Evolutionary conservation across 2,113 vertebrate species (phyloP).

Genomic region (Oryzias curvinotus): DNA sequence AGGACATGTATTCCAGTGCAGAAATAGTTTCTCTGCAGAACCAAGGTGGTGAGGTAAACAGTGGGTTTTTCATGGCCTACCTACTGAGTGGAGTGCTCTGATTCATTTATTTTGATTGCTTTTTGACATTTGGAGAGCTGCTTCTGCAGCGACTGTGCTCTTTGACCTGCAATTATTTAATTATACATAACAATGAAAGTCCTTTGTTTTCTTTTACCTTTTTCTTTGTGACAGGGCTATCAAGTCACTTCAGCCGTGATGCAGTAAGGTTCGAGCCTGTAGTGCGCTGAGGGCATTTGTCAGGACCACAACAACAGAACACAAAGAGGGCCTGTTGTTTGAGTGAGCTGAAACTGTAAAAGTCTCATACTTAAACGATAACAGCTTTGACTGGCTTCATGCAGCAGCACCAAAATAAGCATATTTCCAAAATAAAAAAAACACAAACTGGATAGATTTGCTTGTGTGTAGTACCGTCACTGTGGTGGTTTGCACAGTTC

Average conservation of each 20-base stretch:
- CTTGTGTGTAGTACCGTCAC: too few species aligned
- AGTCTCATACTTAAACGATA: slow-evolving; percentile 32
- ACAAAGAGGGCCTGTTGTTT: slow-evolving; percentile 38
- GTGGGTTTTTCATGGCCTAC: too few species aligned
- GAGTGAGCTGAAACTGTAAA: slow-evolving; percentile 33
- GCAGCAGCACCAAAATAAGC: slow-evolving; percentile 23
- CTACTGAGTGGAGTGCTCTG: too few species aligned
- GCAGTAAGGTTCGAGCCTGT: slow-evolving; percentile 33
- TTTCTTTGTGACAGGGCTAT: slow-evolving; percentile 88
- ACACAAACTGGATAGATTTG: too few species aligned
- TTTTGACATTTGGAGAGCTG: background rate
- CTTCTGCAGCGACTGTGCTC: slow-evolving; percentile 61
- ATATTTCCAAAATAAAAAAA: too few species aligned
- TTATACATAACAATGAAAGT: slow-evolving; percentile 87
- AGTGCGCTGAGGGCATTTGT: slow-evolving; percentile 31
- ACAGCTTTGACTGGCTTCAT: slow-evolving; percentile 6
- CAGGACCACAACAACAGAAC: slow-evolving; percentile 23
- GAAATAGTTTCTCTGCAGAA: too few species aligned
- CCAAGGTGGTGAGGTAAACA: too few species aligned
- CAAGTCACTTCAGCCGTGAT: slow-evolving; percentile 86
- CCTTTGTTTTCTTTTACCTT: slow-evolving; percentile 89
- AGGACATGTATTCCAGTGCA: too few species aligned
- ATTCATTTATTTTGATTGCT: background rate
- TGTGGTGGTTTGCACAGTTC: too few species aligned
- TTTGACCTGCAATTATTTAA: slow-evolving; percentile 95